Conservation (phyloP, 2,797 vertebrate genomes). For the Pangasius sanitwongsei region DNA sequence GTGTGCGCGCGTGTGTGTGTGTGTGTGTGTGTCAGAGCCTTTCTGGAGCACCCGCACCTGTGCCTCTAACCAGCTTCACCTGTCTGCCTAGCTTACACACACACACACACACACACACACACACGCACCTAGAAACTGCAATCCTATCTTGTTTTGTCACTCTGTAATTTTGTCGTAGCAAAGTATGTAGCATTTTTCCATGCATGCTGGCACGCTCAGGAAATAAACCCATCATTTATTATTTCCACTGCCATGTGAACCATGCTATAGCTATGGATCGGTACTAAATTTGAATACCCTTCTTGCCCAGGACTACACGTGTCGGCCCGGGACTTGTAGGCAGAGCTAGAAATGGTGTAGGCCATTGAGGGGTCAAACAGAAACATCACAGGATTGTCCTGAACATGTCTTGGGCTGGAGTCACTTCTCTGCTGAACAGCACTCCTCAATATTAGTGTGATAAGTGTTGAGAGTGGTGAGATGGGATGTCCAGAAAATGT, state of each 20-base stretch:
- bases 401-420: neutral
- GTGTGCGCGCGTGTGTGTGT: neutral
- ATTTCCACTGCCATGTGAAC: neutral
- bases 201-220: neutral
- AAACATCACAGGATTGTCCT: neutral
- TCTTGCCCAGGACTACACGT: neutral
- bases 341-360: neutral
- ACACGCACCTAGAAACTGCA: conserved; percentile 30
- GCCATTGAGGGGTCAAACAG: neutral
- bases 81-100: conserved; percentile 70
- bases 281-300: neutral
- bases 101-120: neutral
- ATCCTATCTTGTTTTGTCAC: conserved; percentile 17
- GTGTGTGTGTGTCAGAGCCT: neutral
- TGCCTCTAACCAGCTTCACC: conserved; percentile 74
- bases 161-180: neutral
- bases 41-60: conserved; percentile 67
- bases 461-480: neutral
- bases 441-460: neutral
- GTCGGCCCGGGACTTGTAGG: neutral
- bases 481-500: neutral
- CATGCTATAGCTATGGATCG: no score
- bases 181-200: neutral
- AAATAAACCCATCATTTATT: neutral
- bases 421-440: neutral